These are phyloP conservation scores for Euproctis similis DNA, from an alignment of 2,888 invertebrate genomes.

Conservation along the genomic window DNA sequence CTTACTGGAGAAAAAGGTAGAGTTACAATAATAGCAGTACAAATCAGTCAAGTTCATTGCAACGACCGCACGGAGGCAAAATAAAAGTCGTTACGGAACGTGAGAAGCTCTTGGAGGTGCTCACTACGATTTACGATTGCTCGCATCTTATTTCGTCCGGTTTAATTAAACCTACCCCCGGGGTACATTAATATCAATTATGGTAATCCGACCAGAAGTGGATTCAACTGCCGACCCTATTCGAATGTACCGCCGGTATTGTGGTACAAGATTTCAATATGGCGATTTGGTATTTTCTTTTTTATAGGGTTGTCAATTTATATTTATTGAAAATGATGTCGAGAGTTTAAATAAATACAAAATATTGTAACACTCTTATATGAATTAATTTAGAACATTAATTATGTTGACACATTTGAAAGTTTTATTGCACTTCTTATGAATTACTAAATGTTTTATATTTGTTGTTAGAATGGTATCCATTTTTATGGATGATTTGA, in stretches of 20 bases:
- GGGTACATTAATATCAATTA: constrained; percentile 66
- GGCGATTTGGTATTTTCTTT: too few relatives aligned
- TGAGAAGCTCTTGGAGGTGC: constrained; percentile 22
- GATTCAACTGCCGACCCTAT: constrained; percentile 45
- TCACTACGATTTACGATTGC: constrained; percentile 38
- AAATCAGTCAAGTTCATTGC: neutral
- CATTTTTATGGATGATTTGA: too few relatives aligned
- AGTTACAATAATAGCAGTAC: neutral
- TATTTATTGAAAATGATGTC: too few relatives aligned
- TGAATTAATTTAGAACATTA: too few relatives aligned
- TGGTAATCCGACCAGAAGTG: constrained; percentile 53
- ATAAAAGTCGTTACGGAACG: constrained; percentile 25
- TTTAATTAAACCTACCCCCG: constrained; percentile 60
- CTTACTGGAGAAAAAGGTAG: too few relatives aligned
- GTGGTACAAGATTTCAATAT: constrained; percentile 25
- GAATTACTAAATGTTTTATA: too few relatives aligned
- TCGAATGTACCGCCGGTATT: constrained; percentile 20
- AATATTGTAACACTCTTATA: too few relatives aligned
- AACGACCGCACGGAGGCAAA: constrained; percentile 18
- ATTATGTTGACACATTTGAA: too few relatives aligned
- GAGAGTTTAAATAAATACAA: too few relatives aligned
- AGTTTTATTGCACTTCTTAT: too few relatives aligned
- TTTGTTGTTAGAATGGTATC: too few relatives aligned
- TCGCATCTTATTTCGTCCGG: constrained; percentile 45
- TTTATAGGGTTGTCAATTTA: too few relatives aligned